Conservation (phyloP, 1,140 invertebrate genomes). For the Drosophila neocordata region DNA sequence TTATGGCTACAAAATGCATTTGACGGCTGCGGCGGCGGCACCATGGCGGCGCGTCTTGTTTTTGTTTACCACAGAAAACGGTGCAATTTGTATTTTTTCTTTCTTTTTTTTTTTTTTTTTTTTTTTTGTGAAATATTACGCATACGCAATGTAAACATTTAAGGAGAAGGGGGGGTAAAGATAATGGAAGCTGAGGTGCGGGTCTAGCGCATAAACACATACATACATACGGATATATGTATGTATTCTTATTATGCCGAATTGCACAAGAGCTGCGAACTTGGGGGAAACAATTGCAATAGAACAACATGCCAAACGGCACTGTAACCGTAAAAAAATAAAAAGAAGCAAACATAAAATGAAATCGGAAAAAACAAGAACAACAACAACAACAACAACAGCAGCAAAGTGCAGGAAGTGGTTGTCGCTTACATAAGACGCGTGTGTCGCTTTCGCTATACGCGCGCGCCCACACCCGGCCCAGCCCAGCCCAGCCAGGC, state of each 20-base stretch:
- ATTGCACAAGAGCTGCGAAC: conserved; percentile 73
- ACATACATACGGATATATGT: too few relatives aligned
- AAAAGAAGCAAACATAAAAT: conserved; percentile 22
- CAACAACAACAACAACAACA: conserved; percentile 40
- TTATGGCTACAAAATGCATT: conserved; percentile 49
- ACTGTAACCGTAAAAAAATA: conserved; percentile 20
- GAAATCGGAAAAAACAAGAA: conserved; percentile 16
- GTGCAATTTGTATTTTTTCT: conserved; percentile 47
- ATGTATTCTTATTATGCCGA: conserved; percentile 48
- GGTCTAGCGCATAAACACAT: too few relatives aligned
- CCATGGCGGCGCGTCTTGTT: conserved; percentile 42
- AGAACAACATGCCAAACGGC: conserved; percentile 70
- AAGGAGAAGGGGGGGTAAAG: not conserved
- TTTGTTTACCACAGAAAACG: conserved; percentile 71
- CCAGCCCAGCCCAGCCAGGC: not conserved
- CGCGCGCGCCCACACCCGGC: conserved; percentile 47
- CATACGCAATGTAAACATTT: conserved; percentile 42
- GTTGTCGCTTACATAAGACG: conserved; percentile 61
- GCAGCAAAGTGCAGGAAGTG: conserved; percentile 64
- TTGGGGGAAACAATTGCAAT: conserved; percentile 79
- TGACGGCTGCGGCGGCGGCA: conserved; percentile 41
- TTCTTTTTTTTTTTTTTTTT: not conserved
- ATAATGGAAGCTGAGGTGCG: too few relatives aligned
- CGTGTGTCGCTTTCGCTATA: conserved; percentile 65
- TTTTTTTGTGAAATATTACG: conserved; percentile 69